Evolutionary conservation across 2,113 vertebrate species (phyloP), one percentile per base, ranked within the genome.

Genomic region (Crocuta crocuta): DNA sequence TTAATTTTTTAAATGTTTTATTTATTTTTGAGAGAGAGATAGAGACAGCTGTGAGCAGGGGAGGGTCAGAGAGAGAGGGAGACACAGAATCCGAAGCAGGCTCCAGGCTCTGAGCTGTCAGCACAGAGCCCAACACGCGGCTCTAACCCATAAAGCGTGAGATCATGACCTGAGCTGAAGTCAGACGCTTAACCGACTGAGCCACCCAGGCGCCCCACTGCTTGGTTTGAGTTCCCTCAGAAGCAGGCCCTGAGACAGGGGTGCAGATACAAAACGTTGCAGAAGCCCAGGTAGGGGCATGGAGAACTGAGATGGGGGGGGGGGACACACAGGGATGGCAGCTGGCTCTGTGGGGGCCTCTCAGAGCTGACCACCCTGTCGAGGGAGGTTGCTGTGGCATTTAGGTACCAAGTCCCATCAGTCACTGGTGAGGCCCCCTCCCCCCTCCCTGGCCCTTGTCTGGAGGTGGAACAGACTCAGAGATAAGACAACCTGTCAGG

Each of bases 251-350:
- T 19, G 63, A 91, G 89, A 85, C 45, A 26, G 48, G 45, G 35
- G 53, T 58, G 28, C 35, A 74, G 43, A 24, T 19, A 7, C 4
- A 8, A 39, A n/a, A 21, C 0, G 0, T 48, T 21, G 4, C 26
- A 10, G 68, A 39, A 45, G 11, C 50, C 50, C 45, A 16, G 45
- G 65, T 4, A 70, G 50, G 61, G 63, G 19, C 8, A 7, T 2
- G 19, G 84, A n/a, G 66, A 53, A 45, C 39, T 5, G 0, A 1
- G 81, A 31, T 21, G 24, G 33, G 81, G 58, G 10, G 16, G 33
- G 23, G 35, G 33, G 23, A 58, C 43, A 7, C 4, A 8, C 23
- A 1, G 6, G 1, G 50, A 53, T n/a, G 66, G 24, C 48, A n/a
- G n/a, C 6, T 45, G 91, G 65, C 26, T 70, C 13, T 4, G 33